These are phyloP conservation scores for Tuta absoluta DNA, from an alignment of 2,888 invertebrate genomes.

Conservation along the genomic window DNA sequence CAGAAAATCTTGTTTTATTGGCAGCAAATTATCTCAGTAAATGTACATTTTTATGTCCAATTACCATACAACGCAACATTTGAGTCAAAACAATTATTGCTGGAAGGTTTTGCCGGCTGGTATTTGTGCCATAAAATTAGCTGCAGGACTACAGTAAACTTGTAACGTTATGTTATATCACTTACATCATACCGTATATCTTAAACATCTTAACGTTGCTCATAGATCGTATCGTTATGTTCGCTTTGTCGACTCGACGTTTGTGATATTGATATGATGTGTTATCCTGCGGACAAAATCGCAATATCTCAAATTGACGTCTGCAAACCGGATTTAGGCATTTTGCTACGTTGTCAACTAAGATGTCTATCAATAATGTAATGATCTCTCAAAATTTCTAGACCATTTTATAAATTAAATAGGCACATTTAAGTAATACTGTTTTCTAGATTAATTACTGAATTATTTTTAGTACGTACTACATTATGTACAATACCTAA, in stretches of 20 bases:
- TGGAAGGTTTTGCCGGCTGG: conserved; percentile 31
- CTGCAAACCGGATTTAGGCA: conserved; percentile 12
- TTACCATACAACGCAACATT: conserved; percentile 18
- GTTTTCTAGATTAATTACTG: too few relatives aligned
- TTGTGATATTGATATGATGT: neutral
- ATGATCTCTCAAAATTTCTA: too few relatives aligned
- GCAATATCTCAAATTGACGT: conserved; percentile 23
- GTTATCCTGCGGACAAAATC: conserved; percentile 25
- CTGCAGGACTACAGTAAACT: conserved; percentile 31
- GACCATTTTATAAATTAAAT: too few relatives aligned
- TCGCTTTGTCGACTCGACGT: neutral
- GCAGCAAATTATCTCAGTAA: neutral
- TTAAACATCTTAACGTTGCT: conserved; percentile 16
- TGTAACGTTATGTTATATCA: conserved; percentile 27
- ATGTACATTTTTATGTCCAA: conserved; percentile 1
- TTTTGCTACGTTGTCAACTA: neutral
- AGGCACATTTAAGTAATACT: too few relatives aligned
- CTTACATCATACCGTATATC: conserved; percentile 25
- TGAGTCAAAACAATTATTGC: conserved; percentile 29
- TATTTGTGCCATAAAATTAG: conserved; percentile 40
- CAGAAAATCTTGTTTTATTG: neutral
- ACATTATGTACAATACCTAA: too few relatives aligned
- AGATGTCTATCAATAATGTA: too few relatives aligned
- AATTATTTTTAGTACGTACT: too few relatives aligned
- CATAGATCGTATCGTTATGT: conserved; percentile 30